Conservation (phyloP, 2,113 vertebrate species). For the Clarias batrachus region DNA sequence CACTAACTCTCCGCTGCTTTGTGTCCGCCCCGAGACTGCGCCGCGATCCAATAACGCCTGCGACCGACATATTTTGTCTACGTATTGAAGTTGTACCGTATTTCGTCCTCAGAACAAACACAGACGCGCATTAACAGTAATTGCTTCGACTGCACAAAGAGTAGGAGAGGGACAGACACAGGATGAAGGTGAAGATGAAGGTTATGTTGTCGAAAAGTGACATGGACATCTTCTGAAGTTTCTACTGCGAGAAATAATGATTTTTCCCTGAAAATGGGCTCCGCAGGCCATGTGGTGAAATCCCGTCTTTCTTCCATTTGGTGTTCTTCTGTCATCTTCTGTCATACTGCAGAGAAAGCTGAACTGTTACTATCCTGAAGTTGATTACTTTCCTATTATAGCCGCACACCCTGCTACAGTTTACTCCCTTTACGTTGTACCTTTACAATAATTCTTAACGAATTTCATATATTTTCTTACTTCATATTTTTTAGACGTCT, state of each 20-base stretch:
- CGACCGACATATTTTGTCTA: neutral
- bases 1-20: constrained; percentile 21
- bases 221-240: no score
- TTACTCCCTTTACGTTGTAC: no score
- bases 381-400: neutral
- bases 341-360: neutral
- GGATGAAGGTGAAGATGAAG: neutral
- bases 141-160: neutral
- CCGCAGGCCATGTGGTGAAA: neutral
- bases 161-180: neutral
- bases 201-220: neutral
- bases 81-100: neutral
- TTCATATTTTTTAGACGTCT: neutral
- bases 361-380: neutral
- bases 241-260: neutral
- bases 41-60: neutral
- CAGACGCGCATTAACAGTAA: neutral
- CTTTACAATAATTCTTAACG: no score
- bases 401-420: neutral
- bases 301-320: neutral
- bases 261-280: neutral
- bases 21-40: neutral
- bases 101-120: neutral
- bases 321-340: neutral
- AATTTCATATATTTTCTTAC: no score